These are phyloP conservation scores for Labrus mixtus DNA, from an alignment of 2,113 vertebrate species.

Conservation along the genomic window DNA sequence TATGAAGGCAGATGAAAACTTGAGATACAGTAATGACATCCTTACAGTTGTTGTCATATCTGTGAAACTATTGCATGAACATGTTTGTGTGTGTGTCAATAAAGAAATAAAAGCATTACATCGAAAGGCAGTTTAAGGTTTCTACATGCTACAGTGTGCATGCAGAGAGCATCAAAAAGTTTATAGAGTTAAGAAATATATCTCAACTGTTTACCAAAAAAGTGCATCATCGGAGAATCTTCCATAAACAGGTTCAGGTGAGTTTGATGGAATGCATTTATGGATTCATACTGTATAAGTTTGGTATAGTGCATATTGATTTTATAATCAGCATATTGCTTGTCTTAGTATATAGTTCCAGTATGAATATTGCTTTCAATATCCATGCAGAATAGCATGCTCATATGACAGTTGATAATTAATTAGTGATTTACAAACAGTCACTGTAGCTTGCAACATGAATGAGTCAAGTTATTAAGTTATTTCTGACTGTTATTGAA, in stretches of 20 bases:
- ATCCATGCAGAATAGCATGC: constrained; percentile 68
- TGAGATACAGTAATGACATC: constrained; percentile 6
- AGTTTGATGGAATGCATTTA: neutral
- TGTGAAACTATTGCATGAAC: constrained; percentile 1
- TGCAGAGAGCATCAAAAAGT: constrained; percentile 1
- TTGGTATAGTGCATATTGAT: constrained; percentile 29
- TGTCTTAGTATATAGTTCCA: constrained; percentile 25
- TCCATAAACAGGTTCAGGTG: neutral
- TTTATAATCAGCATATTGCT: constrained; percentile 37
- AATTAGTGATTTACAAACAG: constrained; percentile 15
- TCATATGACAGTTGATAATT: constrained; percentile 43
- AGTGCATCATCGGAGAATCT: neutral
- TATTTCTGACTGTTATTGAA: neutral
- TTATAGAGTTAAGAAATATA: constrained; percentile 14
- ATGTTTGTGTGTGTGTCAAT: neutral
- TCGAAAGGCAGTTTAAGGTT: neutral
- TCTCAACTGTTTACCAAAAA: neutral
- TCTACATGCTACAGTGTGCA: neutral
- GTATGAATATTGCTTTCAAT: constrained; percentile 51
- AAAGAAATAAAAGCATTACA: neutral
- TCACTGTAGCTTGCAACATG: neutral
- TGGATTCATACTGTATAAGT: neutral
- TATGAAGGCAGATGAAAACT: constrained; percentile 22
- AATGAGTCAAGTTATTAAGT: constrained; percentile 12
- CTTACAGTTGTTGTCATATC: constrained; percentile 6